Conservation (phyloP, 2,113 vertebrate genomes). For the Columba janthina region DNA sequence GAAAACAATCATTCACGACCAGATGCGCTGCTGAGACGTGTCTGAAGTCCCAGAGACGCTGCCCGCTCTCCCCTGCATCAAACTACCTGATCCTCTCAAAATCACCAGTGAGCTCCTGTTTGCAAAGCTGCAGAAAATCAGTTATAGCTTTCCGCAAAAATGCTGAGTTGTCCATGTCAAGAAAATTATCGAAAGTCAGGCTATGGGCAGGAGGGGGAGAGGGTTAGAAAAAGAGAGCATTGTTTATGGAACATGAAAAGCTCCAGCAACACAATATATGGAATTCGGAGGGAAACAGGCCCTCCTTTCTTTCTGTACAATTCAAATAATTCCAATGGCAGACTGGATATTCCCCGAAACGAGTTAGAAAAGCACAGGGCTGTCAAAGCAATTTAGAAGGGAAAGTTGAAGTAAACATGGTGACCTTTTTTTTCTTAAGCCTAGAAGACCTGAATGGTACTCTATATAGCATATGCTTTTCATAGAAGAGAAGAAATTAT, state of each 20-base stretch:
- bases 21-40: not conserved
- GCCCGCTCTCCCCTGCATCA: not conserved
- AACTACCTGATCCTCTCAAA: constrained; percentile 42
- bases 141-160: constrained; percentile 61
- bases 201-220: constrained; percentile 45
- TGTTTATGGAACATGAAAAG: constrained; percentile 75
- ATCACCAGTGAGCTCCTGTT: constrained; percentile 33
- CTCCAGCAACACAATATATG: constrained; percentile 70
- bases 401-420: constrained; percentile 69
- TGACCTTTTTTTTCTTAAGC: constrained; percentile 30
- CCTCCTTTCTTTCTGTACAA: constrained; percentile 70
- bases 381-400: constrained; percentile 72
- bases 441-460: constrained; percentile 48
- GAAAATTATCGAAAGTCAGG: constrained; percentile 66
- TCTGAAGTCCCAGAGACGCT: not conserved
- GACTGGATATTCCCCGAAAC: constrained; percentile 65
- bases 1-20: constrained; percentile 6
- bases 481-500: not conserved
- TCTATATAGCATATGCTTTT: not conserved
- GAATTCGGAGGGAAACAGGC: constrained; percentile 60
- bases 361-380: constrained; percentile 65
- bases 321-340: constrained; percentile 64
- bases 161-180: constrained; percentile 65
- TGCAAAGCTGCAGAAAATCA: constrained; percentile 68
- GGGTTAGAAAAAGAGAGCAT: constrained; percentile 64